These are phyloP conservation scores for Cairina moschata DNA, from an alignment of 2,113 vertebrate species.

Conservation along the genomic window DNA sequence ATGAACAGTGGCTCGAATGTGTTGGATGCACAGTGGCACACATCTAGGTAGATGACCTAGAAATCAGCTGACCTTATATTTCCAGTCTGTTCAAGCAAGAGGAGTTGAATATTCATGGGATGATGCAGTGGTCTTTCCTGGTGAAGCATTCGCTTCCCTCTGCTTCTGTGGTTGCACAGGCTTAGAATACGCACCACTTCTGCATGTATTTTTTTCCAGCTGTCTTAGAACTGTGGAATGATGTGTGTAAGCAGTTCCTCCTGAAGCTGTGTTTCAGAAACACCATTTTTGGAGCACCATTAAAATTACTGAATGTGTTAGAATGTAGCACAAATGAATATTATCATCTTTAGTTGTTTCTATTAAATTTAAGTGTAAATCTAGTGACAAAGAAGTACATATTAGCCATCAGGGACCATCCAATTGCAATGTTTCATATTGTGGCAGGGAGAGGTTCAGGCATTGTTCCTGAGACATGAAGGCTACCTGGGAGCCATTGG, in stretches of 20 bases:
- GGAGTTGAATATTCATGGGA: slow-evolving; percentile 51
- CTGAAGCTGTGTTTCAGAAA: neutral
- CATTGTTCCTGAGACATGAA: slow-evolving; percentile 96
- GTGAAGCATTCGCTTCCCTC: neutral
- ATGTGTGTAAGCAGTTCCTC: slow-evolving; percentile 10
- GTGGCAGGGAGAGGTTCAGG: slow-evolving; percentile 94
- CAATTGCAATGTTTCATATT: slow-evolving; percentile 65
- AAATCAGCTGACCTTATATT: neutral
- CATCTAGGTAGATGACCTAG: fast-evolving
- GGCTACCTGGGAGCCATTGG: slow-evolving; percentile 98
- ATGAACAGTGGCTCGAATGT: fast-evolving
- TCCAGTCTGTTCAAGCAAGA: slow-evolving; percentile 48
- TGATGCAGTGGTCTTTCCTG: neutral
- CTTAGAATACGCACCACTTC: neutral
- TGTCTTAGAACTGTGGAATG: neutral
- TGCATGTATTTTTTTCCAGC: slow-evolving; percentile 11
- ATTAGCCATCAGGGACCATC: slow-evolving; percentile 61
- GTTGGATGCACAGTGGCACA: neutral
- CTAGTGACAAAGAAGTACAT: slow-evolving; percentile 56
- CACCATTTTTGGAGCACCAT: neutral
- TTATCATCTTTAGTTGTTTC: slow-evolving; percentile 45
- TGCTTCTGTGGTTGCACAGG: neutral
- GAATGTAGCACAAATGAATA: slow-evolving; percentile 45
- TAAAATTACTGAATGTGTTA: slow-evolving; percentile 48
- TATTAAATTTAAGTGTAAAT: slow-evolving; percentile 59